phyloP scores from a whole-genome alignment of 2,797 vertebrate species.

The Eidolon dupreanum region DNA sequence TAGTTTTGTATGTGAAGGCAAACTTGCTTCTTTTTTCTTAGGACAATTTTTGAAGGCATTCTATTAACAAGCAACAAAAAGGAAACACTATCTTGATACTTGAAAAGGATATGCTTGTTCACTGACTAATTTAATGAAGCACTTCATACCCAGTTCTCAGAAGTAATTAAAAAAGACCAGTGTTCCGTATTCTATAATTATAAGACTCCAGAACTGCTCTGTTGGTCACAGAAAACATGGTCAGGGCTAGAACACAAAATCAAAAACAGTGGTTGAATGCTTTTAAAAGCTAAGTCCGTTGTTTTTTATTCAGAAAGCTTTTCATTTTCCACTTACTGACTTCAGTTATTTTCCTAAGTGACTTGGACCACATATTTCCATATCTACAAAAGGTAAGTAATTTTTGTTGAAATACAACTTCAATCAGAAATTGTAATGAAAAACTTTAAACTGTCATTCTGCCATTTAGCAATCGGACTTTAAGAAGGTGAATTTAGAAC shows the following conservation, averaged over 20 bases:
- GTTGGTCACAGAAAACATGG: background rate
- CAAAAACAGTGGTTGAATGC: constrained; percentile 50
- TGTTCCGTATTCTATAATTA: constrained; percentile 66
- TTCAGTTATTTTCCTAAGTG: constrained; percentile 73
- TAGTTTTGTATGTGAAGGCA: background rate
- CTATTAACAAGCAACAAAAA: constrained; percentile 48
- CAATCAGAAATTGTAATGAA: constrained; percentile 45
- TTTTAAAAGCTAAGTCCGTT: constrained; percentile 51
- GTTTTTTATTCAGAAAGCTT: constrained; percentile 69
- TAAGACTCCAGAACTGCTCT: background rate
- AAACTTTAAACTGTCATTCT: constrained; percentile 17
- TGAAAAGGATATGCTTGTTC: constrained; percentile 41
- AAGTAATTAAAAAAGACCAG: constrained; percentile 73
- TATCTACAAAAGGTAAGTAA: constrained; percentile 54
- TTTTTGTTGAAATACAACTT: constrained; percentile 65
- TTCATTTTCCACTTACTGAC: constrained; percentile 62
- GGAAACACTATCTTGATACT: constrained; percentile 11
- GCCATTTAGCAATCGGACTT: constrained; percentile 57
- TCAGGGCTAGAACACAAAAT: background rate
- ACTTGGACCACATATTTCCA: constrained; percentile 70
- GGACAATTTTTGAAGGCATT: background rate
- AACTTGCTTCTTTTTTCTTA: background rate
- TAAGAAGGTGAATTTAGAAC: constrained; percentile 45
- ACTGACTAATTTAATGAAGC: constrained; percentile 72
- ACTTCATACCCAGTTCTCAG: constrained; percentile 63